These are phyloP conservation scores for Aspidapion aeneum DNA, from an alignment of 2,888 invertebrate species.

Conservation along the genomic window DNA sequence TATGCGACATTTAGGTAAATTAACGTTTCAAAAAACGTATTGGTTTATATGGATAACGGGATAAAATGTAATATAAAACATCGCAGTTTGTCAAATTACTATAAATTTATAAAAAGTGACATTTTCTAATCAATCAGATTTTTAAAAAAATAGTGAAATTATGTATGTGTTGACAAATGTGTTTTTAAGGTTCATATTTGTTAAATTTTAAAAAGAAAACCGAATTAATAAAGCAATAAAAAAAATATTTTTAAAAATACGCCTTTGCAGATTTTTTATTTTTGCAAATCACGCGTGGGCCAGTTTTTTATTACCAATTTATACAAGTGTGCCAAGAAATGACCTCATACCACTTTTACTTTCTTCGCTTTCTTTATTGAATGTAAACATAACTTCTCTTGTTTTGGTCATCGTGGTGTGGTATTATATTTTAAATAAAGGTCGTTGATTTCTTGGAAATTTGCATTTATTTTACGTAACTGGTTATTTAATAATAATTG, in stretches of 20 bases:
- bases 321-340: neutral
- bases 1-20: too few species aligned
- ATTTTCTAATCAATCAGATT: too few species aligned
- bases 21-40: too few species aligned
- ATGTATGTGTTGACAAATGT: too few species aligned
- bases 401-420: neutral
- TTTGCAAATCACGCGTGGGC: neutral
- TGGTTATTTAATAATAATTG: neutral
- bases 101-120: too few species aligned
- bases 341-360: neutral
- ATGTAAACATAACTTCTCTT: neutral
- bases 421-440: neutral
- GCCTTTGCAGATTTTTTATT: neutral
- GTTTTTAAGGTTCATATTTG: too few species aligned
- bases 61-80: too few species aligned
- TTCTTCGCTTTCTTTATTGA: neutral
- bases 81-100: too few species aligned
- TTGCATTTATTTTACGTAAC: neutral
- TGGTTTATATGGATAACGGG: too few species aligned
- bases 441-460: neutral
- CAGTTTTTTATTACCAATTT: neutral
- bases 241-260: neutral
- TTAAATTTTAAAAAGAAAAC: neutral
- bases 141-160: too few species aligned
- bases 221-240: neutral